Evolutionary conservation across 2,888 invertebrate species (phyloP).

Genomic region (Tanytarsus gracilentus): DNA sequence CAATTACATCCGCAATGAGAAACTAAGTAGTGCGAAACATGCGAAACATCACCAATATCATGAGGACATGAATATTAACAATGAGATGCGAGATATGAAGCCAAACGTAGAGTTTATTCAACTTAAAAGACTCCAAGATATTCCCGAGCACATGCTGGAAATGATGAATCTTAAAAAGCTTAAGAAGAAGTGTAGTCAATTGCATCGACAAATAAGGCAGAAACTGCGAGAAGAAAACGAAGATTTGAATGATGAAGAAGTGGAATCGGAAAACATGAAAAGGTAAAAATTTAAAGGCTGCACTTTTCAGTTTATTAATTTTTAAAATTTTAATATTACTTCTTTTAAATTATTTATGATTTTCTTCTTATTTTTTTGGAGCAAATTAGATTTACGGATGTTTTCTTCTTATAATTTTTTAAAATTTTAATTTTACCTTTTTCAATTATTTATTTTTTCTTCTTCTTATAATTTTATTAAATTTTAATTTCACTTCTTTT

Average conservation of each 20-base stretch:
- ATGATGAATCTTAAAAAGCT: constrained; percentile 20
- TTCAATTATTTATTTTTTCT: constrained; percentile 13
- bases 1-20: background rate
- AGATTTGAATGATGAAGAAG: background rate
- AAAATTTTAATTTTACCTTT: no score
- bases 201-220: constrained; percentile 16
- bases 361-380: no score
- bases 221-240: background rate
- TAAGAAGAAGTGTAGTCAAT: constrained; percentile 21
- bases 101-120: background rate
- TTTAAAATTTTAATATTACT: no score
- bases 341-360: no score
- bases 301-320: background rate
- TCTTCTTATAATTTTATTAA: background rate
- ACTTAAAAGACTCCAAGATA: constrained; percentile 4
- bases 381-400: no score
- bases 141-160: constrained; percentile 7
- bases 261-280: background rate
- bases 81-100: background rate
- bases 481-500: background rate
- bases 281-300: constrained; percentile 1
- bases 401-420: no score
- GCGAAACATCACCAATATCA: constrained; percentile 16
- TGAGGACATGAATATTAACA: background rate
- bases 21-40: background rate